Base-by-base conservation (phyloP, 1,140 invertebrate genomes). In the Telenomus remus region DNA sequence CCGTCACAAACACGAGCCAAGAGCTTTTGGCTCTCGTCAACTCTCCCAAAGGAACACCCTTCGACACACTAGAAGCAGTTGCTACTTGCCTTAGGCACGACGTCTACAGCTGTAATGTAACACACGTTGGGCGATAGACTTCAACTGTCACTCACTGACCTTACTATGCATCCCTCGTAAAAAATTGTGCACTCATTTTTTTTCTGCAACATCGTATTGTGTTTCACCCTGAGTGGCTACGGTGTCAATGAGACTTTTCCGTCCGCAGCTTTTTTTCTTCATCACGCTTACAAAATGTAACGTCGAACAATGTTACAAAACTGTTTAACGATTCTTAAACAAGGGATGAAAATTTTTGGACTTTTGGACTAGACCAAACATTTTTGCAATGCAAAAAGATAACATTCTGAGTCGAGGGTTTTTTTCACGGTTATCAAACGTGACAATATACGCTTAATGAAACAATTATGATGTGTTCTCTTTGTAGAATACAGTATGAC, bases 1-100 rank as follows among this genome's bases (percentile, higher is more conserved):
- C 51, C 57, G 71, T 76, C 65, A 65, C 72, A 60, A 77, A 72
- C 68, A 64, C 53, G 65, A 79, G 76, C 50, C 76, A 72, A 80
- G 72, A 75, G 71, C 59, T 82, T 79, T 69, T 78, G 64, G 77
- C 79, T 74, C 77, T 70, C 70, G 78, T 79, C 69, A 64, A 79
- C 49, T 68, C 73, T 68, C 57, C 78, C 76, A 69, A 76, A 65
- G 69, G 56, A 55, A 53, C 51, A 70, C 68, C 80, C 75, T 76
- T 72, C 57, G 76, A 59, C 80, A 27, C 19, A 70, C 66, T 80
- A 60, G 63, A 72, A 77, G 63, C 75, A 77, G 69, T 77, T 72
- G 75, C 63, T 63, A 71, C 50, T 71, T 68, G 74, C 74, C 75
- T 77, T 48, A 35, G 68, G 75, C 75, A 69, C 61, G 64, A 64